A percentile compares a stretch with the other conserved stretches of the same genome.
phyloP scores from a whole-genome alignment of 2,888 invertebrate species.

The Polyommatus icarus region DNA sequence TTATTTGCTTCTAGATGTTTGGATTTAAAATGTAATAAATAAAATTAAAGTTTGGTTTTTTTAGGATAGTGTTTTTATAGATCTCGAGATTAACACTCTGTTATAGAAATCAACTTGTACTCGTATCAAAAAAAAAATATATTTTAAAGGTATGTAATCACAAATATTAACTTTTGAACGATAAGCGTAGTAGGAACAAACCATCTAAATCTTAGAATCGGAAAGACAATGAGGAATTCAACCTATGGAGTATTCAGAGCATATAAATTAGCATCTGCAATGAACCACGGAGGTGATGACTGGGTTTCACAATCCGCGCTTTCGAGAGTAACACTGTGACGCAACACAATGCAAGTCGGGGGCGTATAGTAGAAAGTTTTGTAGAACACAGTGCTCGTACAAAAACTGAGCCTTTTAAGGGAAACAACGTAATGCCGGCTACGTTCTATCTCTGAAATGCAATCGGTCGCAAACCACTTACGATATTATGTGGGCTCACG shows the following conservation, averaged over 20 bases:
- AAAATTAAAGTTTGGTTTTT: too few species aligned
- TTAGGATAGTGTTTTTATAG: too few species aligned
- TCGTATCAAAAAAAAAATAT: too few species aligned
- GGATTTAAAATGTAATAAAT: too few species aligned
- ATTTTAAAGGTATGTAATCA: too few species aligned
- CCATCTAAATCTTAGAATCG: background rate
- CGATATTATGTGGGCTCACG: slow-evolving; percentile 63
- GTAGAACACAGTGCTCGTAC: slow-evolving; percentile 50
- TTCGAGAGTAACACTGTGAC: slow-evolving; percentile 36
- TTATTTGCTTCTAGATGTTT: too few species aligned
- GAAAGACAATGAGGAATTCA: background rate
- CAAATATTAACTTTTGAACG: background rate
- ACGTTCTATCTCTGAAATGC: slow-evolving; percentile 56
- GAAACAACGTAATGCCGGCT: slow-evolving; percentile 58
- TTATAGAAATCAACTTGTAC: too few species aligned
- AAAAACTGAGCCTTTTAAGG: slow-evolving; percentile 69
- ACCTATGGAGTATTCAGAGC: slow-evolving; percentile 30
- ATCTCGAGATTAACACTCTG: too few species aligned
- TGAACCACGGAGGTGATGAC: slow-evolving; percentile 32
- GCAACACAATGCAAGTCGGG: slow-evolving; percentile 35
- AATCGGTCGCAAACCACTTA: slow-evolving; percentile 67
- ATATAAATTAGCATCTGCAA: slow-evolving; percentile 30
- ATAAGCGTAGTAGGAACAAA: background rate
- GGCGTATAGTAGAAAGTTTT: slow-evolving; percentile 57
- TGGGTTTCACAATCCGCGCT: slow-evolving; percentile 33